Evolutionary conservation across 2,888 invertebrate species (phyloP), one percentile per base, ranked within the genome.

Genomic region (Agrotis exclamationis): DNA sequence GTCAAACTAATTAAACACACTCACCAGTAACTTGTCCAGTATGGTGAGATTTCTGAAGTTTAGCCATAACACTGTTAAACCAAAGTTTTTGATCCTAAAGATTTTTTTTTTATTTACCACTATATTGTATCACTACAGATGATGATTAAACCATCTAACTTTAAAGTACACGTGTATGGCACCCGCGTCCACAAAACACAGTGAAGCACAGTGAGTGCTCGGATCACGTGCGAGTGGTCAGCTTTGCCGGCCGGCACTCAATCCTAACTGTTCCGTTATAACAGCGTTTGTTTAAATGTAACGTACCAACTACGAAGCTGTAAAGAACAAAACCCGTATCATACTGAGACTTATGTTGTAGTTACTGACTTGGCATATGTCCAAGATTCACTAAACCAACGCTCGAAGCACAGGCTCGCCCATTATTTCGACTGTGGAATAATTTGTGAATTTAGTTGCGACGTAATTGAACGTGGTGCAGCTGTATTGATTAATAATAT

Each of bases 331-430:
- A 74, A 79, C 67, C 63, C 56, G 74, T 68, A 83, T 84, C 76
- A 77, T 84, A 86, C 82, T 79, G 74, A 82, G 76, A 74, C 76
- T 76, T 74, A 78, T 86, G 81, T 77, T 80, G 86, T 78, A 84
- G 85, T 88, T 88, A 87, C 82, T 77, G 79, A 75, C 73, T 87
- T 92, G 92, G 92, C 90, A 78, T 53, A 20, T 65, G 71, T 74
- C 92, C 92, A 92, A 89, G 64, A 78, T 71, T 62, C 58, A 75
- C 68, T 67, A 70, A 76, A 63, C 56, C 58, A 71, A 63, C 60
- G 58, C 45, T 28, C 70, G 69, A 63, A 75, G 60, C 70, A 57
- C 59, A 72, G 63, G 70, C 75, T 62, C 71, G 75, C 69, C 65
- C 69, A 56, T 74, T 39, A 64, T 50, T 56, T 65, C 57, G 33